Evolutionary conservation across 2,797 vertebrate species (phyloP).

Genomic region (Neomorphus geoffroyi): DNA sequence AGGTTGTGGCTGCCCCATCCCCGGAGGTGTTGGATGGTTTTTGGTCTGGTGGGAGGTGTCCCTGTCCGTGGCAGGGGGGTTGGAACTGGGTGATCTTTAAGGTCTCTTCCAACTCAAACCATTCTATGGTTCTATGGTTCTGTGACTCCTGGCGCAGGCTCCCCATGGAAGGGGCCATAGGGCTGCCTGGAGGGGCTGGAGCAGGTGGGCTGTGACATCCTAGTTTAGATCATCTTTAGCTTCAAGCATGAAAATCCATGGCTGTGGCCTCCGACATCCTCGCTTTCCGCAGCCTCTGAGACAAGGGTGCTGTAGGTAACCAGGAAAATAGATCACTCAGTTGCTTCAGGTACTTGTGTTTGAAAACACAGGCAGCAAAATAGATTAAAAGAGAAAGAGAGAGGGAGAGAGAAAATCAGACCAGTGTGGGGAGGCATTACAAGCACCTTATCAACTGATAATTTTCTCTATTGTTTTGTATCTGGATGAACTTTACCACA

Average conservation of each 20-base stretch:
- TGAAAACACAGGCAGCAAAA: not conserved
- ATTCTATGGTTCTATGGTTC: no score
- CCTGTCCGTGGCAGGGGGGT: no score
- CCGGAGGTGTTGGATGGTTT: no score
- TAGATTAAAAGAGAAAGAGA: not conserved
- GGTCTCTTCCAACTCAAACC: no score
- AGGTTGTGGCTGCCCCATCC: no score
- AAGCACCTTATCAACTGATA: not conserved
- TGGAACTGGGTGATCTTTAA: no score
- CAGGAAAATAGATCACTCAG: not conserved
- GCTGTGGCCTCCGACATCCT: not conserved
- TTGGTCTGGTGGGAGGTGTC: no score
- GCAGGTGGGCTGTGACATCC: accelerated
- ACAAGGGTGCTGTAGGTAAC: not conserved
- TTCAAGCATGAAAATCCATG: accelerated
- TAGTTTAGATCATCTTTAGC: no score
- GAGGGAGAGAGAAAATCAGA: not conserved
- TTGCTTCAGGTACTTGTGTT: not conserved
- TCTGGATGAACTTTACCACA: not conserved
- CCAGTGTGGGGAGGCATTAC: not conserved
- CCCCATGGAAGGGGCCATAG: not conserved
- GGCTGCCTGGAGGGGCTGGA: accelerated
- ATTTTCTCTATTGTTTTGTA: not conserved
- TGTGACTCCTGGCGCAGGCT: accelerated
- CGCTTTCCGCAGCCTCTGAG: not conserved